Evolutionary conservation across 2,797 vertebrate species (phyloP), one percentile per base, ranked within the genome.

Genomic region (Tarsius wallacei): DNA sequence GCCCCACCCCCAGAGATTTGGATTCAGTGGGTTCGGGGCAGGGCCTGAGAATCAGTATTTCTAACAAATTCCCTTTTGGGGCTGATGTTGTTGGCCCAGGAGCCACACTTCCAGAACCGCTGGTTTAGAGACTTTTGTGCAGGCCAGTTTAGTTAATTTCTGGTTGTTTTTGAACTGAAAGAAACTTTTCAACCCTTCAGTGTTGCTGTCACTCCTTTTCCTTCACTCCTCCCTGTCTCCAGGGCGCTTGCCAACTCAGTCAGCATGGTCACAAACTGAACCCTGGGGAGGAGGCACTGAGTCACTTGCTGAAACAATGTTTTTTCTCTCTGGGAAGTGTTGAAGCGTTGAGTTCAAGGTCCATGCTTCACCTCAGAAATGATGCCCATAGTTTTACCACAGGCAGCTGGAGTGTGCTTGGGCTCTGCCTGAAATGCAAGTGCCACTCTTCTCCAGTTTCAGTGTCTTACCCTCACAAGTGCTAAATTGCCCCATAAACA

Each of bases 401-500:
- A 82, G 47, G 87, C 24, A 10, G 78, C 51, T 78, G 49, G 57
- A 68, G 90, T 77, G 36, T 57, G 90, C 90, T 71, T 88, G 87
- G 96, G n/a, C 90, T 96, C 96, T 97, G 97, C 95, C 97, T 96
- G 98, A 95, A 97, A 98, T 73, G 93, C 95, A 96, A 90, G 55
- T 68, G 82, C 96, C 90, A 57, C 96, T 97, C 95, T 98, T 97
- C 87, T 74, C 90, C 57, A 78, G 90, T 96, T 98, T 97, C 95
- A 96, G 97, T 95, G 97, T 98, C 93, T 98, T 98, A 98, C 98
- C 98, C 94, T 98, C 96, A 94, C 57, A 82, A 97, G 96, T 98
- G 98, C 97, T 98, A 99, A 98, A 98, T 98, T 98, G 97, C 87
- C 98, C 95, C 95, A 96, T 97, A 99, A 99, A 99, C 97, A 98